Base-by-base conservation (phyloP, 1,140 invertebrate species). In the Uloborus diversus region DNA sequence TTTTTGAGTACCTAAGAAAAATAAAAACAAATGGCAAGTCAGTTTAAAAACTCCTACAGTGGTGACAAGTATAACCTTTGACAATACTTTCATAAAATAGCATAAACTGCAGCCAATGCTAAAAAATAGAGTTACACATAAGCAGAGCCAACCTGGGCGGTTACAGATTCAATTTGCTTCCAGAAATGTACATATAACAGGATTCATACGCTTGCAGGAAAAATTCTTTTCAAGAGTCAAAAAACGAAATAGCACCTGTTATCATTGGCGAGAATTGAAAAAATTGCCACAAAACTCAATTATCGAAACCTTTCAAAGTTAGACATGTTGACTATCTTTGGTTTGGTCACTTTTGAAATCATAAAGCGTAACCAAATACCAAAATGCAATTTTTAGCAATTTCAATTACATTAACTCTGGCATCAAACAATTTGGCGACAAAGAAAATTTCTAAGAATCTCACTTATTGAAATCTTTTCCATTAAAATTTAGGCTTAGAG, bases 1-100 rank as follows among this genome's bases (percentile, higher is more conserved):
- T 79, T 90, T 94, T 85, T 97, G 94, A 0, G 93, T 95, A n/a
- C 95, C 96, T 86, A 75, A 11, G 83, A 82, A 37, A 62, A 68
- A 71, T 61, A 25, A 76, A 80, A 9, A 9, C 9, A 4, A 23
- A 17, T 25, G 4, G 23, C 13, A 17, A 42, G 20, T 65, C 5
- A 65, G 2, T 47, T 47, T 17, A 47, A 65, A 65, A 7, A 25
- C 14, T 51, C 27, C 28, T 11, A 68, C 27, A 68, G 11, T 49
- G 1, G 7, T 51, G 1, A 3, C 17, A 30, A 30, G 11, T 30
- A 3, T n/a, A 17, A 13, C 30, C 30, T 30, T 66, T 13, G 2
- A 9, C 17, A 37, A 5, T 42, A 27, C 28, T 3, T 32, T 11
- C 27, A 17, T 62, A 30, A 62, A 0, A 65, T 3, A 62, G 7